Base-by-base conservation (phyloP, 2,113 vertebrate genomes). In the Hipposideros armiger region DNA sequence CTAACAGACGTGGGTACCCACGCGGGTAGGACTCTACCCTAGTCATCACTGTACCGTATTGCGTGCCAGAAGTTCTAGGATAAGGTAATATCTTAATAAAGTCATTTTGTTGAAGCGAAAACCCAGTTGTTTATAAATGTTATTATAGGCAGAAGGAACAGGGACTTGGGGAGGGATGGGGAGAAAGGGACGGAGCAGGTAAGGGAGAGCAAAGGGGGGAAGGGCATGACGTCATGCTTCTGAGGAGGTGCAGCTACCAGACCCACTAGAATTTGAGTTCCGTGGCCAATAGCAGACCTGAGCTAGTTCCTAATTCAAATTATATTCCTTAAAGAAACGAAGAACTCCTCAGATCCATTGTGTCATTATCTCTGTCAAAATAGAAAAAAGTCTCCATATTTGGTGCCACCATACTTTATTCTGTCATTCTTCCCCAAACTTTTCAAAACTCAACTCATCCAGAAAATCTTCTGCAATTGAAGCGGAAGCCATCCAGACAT, bases 401-500 rank as follows among this genome's bases (percentile, higher is more conserved):
- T 67, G 82, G 4, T 36, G 67, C 42, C 40, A 89, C 50, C 45
- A 45, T 95, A 85, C 40, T 96, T 97, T 78, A 95, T 83, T 28
- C 40, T 95, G 87, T 93, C 92, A 93, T 90, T 87, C 91, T 74
- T 15, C 26, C 22, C 50, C 52, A 90, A 97, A 96, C 70, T 95
- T 97, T 97, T 88, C 62, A 92, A 95, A 98, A 94, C 90, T 90
- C 74, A 96, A 60, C 62, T 97, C 87, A 90, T 90, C 96, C 96
- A 92, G 64, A 77, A 95, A 96, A 95, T 89, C 88, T 84, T 95
- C 91, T 77, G 58, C 7, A 3, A 91, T 95, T 0, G 4, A 95
- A 62, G 82, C 67, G 90, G 97, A 97, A 97, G 87, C 92, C 92
- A 96, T 90, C 80, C 96, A 97, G 94, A 97, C 96, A 84, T 91